These are phyloP conservation scores for Bombus sibiricus DNA, from an alignment of 1,140 invertebrate species.

Conservation along the genomic window DNA sequence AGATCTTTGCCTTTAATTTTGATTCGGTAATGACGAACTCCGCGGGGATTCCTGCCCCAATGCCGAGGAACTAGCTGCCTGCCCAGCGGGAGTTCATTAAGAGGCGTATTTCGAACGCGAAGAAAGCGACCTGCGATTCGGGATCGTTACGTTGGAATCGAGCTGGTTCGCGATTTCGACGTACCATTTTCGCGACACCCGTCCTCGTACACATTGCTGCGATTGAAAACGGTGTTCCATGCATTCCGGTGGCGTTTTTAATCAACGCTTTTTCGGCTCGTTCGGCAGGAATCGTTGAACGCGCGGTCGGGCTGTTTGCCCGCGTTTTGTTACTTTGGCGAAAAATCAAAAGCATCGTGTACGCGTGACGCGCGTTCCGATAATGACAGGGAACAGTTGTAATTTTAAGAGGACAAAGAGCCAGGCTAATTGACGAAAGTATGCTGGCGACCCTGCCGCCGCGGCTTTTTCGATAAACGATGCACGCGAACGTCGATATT, in stretches of 20 bases:
- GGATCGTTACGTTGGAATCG: constrained; percentile 5
- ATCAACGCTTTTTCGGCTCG: not conserved
- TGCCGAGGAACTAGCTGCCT: constrained; percentile 56
- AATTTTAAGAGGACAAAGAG: constrained; percentile 79
- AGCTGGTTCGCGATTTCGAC: constrained; percentile 9
- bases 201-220: not conserved
- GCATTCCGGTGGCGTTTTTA: constrained; percentile 1
- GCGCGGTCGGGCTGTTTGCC: not conserved
- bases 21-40: constrained; percentile 71
- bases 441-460: constrained; percentile 66
- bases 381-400: constrained; percentile 81
- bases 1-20: constrained; percentile 70
- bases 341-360: constrained; percentile 79
- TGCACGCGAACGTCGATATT: constrained; percentile 1
- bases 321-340: constrained; percentile 44
- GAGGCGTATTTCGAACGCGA: constrained; percentile 49
- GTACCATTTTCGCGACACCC: no score
- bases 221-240: not conserved
- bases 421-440: constrained; percentile 68
- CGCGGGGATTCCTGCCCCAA: constrained; percentile 57
- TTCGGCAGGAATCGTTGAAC: not conserved
- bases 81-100: constrained; percentile 72
- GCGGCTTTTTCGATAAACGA: constrained; percentile 50
- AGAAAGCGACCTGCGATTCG: constrained; percentile 32
- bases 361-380: constrained; percentile 76